Base-by-base conservation (phyloP, 64 coral and sea anemone genomes). In the Porites australiensis region DNA sequence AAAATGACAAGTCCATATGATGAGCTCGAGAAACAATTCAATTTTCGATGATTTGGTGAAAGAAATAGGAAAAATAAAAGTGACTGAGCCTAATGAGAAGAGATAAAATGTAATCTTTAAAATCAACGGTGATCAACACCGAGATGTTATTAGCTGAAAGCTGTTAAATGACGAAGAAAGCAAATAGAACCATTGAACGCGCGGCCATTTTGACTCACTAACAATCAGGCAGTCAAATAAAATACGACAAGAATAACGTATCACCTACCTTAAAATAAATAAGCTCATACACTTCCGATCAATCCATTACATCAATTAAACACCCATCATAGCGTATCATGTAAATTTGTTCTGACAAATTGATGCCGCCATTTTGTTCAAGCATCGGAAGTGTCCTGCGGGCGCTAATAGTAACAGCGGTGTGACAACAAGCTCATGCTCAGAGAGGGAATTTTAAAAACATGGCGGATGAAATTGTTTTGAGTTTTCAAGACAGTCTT, bases 401-500 rank as follows among this genome's bases (percentile, higher is more conserved):
- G 67, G 67, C 68, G 67, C 50, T 4, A 8, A 59, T 44, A 74
- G 59, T 55, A 6, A 63, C 93, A 91, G 93, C 93, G 93, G 93
- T 86, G 63, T 43, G 8, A 19, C 72, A 78, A 60, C 50, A 37
- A 79, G 58, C 58, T 75, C 87, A 96, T 96, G 92, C 95, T 66
- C 89, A 77, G 52, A 63, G 87, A 83, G 86, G 90, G 90, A 88
- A 81, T 45, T 96, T 96, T 70, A 75, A 94, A 95, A 95, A 86
- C 66, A 90, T 93, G 95, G 91, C 82, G 46, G 92, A 90, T 58
- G 64, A 86, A 66, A 86, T 98, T 91, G 91, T 89, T 60, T 78
- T 98, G 83, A 98, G 91, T 82, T 98, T 98, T 89, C 78, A 96
- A 16, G 91, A 98, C 44, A 98, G 97, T 86, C 88, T 98, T 68